These are phyloP conservation scores for Colius striatus DNA, from an alignment of 2,113 vertebrate genomes.

Conservation along the genomic window DNA sequence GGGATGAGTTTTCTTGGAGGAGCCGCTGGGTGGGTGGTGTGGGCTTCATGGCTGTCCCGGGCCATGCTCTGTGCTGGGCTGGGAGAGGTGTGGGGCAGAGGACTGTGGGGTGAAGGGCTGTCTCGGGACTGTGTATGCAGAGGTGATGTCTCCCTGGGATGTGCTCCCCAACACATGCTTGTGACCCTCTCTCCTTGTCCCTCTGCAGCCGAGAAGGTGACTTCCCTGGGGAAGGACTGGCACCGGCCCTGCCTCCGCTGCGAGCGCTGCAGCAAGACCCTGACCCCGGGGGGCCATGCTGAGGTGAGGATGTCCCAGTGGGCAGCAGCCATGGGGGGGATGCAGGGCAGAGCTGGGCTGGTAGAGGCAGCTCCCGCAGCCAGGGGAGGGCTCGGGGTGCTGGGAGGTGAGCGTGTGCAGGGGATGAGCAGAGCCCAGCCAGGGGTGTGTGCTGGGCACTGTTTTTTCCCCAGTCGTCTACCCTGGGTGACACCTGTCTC, in stretches of 20 bases:
- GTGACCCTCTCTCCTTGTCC: background rate
- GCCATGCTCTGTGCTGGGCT: background rate
- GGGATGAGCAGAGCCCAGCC: background rate
- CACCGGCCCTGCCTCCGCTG: constrained; percentile 96
- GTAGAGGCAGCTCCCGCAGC: background rate
- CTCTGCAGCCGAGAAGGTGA: constrained; percentile 93
- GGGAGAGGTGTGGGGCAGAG: rapidly evolving
- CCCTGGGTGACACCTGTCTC: background rate
- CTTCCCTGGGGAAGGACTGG: constrained; percentile 97
- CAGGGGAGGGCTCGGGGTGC: background rate
- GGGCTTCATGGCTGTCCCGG: background rate
- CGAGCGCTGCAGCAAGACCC: constrained; percentile 93
- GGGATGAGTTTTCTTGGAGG: background rate
- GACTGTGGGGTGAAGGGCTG: background rate
- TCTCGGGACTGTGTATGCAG: background rate
- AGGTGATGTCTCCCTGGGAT: background rate
- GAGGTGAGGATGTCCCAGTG: constrained; percentile 78
- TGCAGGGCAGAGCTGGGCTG: background rate
- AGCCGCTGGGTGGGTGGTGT: background rate
- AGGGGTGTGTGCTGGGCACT: background rate
- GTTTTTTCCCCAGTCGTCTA: background rate
- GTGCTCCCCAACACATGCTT: background rate
- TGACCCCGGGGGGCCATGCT: constrained; percentile 90
- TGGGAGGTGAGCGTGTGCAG: background rate
- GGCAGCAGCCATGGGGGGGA: background rate